These are phyloP conservation scores for Elephas maximus DNA, from an alignment of 2,113 vertebrate genomes.

Conservation along the genomic window DNA sequence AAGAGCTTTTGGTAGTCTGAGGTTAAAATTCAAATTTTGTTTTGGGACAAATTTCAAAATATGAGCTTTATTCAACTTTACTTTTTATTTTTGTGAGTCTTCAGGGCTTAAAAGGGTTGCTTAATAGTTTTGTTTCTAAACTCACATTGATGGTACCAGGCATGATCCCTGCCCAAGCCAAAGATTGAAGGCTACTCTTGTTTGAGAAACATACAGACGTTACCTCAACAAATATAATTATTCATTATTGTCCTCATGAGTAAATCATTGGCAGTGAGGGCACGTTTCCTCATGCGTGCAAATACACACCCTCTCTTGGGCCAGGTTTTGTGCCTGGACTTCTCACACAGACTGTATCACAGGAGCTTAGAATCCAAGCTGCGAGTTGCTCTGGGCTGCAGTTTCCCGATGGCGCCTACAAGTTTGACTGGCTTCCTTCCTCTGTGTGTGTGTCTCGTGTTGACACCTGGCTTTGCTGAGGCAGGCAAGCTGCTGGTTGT, in stretches of 20 bases:
- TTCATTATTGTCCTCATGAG: background rate
- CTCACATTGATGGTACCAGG: rapidly evolving
- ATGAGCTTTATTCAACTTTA: background rate
- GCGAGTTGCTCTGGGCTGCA: background rate
- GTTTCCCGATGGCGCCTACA: background rate
- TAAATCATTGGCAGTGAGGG: background rate
- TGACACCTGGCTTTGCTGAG: constrained; percentile 61
- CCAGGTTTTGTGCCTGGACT: background rate
- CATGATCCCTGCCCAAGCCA: background rate
- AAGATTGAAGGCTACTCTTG: background rate
- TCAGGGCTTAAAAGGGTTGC: background rate
- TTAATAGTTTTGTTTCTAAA: background rate
- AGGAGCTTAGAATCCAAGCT: background rate
- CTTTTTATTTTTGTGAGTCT: background rate
- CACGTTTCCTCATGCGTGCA: background rate
- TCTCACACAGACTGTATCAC: rapidly evolving
- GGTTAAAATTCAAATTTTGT: background rate
- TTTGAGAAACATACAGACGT: background rate
- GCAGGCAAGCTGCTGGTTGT: constrained; percentile 91
- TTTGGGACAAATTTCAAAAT: background rate
- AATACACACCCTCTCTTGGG: background rate
- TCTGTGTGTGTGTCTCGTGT: constrained; percentile 14
- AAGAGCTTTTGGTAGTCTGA: background rate
- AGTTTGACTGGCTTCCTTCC: rapidly evolving
- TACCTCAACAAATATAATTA: rapidly evolving